phyloP scores from a whole-genome alignment of 2,797 vertebrate genomes.

The Danionella dracula region DNA sequence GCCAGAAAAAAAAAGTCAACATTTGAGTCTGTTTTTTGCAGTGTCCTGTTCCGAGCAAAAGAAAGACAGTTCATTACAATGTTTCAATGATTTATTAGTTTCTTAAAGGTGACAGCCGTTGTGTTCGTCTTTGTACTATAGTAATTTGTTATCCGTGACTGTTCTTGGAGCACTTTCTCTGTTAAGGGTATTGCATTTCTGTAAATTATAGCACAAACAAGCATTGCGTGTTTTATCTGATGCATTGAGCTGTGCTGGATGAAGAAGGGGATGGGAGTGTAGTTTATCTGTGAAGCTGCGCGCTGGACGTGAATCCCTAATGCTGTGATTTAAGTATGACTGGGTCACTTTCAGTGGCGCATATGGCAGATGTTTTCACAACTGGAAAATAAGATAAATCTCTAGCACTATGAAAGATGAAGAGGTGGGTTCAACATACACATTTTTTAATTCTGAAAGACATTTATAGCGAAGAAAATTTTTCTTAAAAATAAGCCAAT shows the following conservation, averaged over 20 bases:
- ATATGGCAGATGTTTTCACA: conserved; percentile 63
- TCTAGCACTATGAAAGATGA: not conserved
- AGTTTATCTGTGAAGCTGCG: conserved; percentile 17
- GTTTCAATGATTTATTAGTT: too few species aligned
- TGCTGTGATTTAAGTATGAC: conserved; percentile 40
- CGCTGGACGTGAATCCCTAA: conserved; percentile 13
- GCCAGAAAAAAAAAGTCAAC: conserved; percentile 34
- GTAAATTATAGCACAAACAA: too few species aligned
- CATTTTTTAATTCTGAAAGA: too few species aligned
- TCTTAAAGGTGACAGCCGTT: too few species aligned
- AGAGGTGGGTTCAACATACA: too few species aligned
- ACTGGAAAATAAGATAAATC: conserved; percentile 60
- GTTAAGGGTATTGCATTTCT: too few species aligned
- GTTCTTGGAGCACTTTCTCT: too few species aligned
- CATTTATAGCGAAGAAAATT: too few species aligned
- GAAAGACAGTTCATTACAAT: not conserved
- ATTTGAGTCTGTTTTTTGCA: not conserved
- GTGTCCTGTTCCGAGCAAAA: not conserved
- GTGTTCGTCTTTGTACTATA: too few species aligned
- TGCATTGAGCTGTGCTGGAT: not conserved
- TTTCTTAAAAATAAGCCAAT: too few species aligned
- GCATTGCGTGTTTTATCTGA: too few species aligned
- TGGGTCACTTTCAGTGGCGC: conserved; percentile 60
- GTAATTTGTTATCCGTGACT: too few species aligned
- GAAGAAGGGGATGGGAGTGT: conserved; percentile 1